These are phyloP conservation scores for Dolichomitus sp. DNA, from an alignment of 2,888 invertebrate species.

Conservation along the genomic window DNA sequence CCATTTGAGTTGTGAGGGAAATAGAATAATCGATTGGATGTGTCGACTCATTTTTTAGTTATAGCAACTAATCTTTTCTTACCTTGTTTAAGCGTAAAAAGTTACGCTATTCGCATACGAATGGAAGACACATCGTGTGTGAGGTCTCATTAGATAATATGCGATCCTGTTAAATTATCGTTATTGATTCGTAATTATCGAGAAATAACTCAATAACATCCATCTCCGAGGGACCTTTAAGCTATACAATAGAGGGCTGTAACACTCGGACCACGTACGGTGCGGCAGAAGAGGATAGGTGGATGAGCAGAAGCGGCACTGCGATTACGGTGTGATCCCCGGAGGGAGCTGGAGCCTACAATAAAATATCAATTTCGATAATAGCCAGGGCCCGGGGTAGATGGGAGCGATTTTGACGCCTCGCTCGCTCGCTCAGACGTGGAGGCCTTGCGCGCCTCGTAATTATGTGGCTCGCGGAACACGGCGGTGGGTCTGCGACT, in stretches of 20 bases:
- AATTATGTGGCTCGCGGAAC: conserved; percentile 85
- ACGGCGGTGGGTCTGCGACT: conserved; percentile 83
- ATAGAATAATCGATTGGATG: too few species aligned
- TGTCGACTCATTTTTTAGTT: too few species aligned
- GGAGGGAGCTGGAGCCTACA: conserved; percentile 71
- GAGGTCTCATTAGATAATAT: conserved; percentile 15
- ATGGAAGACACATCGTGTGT: neutral
- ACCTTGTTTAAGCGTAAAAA: too few species aligned
- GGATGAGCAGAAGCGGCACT: conserved; percentile 49
- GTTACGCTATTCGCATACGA: too few species aligned
- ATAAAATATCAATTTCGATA: conserved; percentile 85
- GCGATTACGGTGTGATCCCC: conserved; percentile 57
- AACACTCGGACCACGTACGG: conserved; percentile 44
- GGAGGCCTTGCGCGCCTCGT: conserved; percentile 74
- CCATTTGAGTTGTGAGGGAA: too few species aligned
- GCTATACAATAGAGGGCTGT: neutral
- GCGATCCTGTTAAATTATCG: conserved; percentile 76
- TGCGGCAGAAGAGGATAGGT: conserved; percentile 25
- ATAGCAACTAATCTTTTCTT: too few species aligned
- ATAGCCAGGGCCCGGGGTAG: conserved; percentile 75
- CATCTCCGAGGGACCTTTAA: conserved; percentile 1
- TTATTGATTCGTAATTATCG: conserved; percentile 82
- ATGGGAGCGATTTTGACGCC: conserved; percentile 84
- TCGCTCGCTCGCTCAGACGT: conserved; percentile 69
- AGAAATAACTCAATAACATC: conserved; percentile 83